These are phyloP conservation scores for Euura saliciscinereae DNA, from an alignment of 1,140 invertebrate genomes.

Conservation along the genomic window DNA sequence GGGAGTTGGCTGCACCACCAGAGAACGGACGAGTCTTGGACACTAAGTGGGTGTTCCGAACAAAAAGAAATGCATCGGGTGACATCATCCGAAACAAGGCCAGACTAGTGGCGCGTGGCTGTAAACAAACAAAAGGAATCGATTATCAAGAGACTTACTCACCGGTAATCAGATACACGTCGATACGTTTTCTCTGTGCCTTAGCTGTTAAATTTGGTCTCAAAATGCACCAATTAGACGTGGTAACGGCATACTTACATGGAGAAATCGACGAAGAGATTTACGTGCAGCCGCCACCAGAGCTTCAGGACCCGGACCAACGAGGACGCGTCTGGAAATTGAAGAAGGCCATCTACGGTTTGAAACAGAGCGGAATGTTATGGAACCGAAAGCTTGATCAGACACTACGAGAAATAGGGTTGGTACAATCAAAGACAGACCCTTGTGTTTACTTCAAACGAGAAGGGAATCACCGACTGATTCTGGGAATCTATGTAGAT, in stretches of 20 bases:
- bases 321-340: conserved; percentile 32
- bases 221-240: too few relatives aligned
- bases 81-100: conserved; percentile 13
- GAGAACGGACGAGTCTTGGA: conserved; percentile 25
- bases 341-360: conserved; percentile 42
- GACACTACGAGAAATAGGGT: too few relatives aligned
- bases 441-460: too few relatives aligned
- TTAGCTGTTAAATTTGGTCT: not conserved
- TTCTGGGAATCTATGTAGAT: too few relatives aligned
- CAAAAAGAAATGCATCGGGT: not conserved
- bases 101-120: conserved; percentile 38
- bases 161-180: too few relatives aligned
- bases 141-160: too few relatives aligned
- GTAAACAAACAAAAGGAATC: conserved; percentile 27
- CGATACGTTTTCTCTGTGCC: conserved; percentile 28
- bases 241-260: conserved; percentile 43
- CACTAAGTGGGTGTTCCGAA: not conserved
- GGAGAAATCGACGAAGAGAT: conserved; percentile 44
- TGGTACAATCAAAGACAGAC: too few relatives aligned
- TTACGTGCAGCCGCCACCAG: conserved; percentile 46
- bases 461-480: too few relatives aligned
- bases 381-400: too few relatives aligned
- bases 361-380: too few relatives aligned
- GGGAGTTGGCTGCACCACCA: conserved; percentile 29
- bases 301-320: conserved; percentile 16